Conservation (phyloP, 2,113 vertebrate species). For the Actenoides lindsayi region DNA sequence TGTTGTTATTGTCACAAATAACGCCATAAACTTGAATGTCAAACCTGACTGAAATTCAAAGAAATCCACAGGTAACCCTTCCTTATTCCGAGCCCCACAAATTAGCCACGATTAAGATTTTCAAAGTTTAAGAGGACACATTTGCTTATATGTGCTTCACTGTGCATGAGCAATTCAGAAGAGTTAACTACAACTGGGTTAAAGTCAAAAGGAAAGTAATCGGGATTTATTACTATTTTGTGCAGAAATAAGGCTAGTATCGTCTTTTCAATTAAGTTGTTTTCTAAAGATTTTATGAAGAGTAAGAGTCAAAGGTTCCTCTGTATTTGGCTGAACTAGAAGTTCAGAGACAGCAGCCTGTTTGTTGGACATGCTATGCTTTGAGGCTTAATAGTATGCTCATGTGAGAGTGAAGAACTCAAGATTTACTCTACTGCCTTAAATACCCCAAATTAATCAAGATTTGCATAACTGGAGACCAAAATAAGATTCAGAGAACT, state of each 20-base stretch:
- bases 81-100: background rate
- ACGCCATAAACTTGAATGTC: constrained; percentile 56
- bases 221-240: background rate
- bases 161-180: background rate
- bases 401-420: background rate
- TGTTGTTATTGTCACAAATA: constrained; percentile 52
- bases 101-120: constrained; percentile 16
- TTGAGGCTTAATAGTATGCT: background rate
- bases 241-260: background rate
- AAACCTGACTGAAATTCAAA: constrained; percentile 48
- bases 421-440: background rate
- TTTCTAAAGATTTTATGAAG: background rate
- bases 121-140: constrained; percentile 5
- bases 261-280: background rate
- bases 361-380: background rate
- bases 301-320: background rate
- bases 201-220: background rate
- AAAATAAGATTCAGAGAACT: background rate
- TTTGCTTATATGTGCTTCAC: background rate
- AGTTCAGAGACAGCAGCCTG: background rate
- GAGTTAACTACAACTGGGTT: background rate
- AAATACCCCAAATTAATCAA: background rate
- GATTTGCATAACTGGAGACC: background rate
- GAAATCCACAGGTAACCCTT: constrained; percentile 47
- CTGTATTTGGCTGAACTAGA: background rate